Evolutionary conservation across 2,797 vertebrate species (phyloP), one percentile per base, ranked within the genome.

Genomic region (Botia kubotai): DNA sequence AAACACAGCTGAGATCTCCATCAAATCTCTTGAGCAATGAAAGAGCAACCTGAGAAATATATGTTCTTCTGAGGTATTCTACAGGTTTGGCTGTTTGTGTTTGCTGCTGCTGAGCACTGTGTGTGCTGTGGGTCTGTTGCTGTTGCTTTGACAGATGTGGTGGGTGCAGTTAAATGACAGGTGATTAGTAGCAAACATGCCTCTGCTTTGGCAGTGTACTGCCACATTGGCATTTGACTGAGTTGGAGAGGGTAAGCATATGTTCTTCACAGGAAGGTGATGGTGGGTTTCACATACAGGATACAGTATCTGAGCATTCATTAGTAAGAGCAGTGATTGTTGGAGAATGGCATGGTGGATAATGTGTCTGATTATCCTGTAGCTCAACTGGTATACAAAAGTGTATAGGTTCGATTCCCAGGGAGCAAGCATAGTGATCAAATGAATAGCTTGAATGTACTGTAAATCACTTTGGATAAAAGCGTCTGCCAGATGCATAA

Each of bases 141-240:
- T 85, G 87, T 94, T 65, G 29, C 91, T 91, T 92, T 96, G 96
- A 95, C 96, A 98, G 96, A 97, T 97, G 96, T 94, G 92, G 90
- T 93, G 94, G 70, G 94, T 93, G 93, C 93, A 90, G 93, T 95
- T 97, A 81, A 98, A 98, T 98, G 96, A 95, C 96, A 97, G 96
- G 96, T 98, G 96, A 98, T 98, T 98, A 96, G 95, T 95, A 94
- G 94, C 94, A 80, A 90, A 93, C 89, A 89, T 96, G 96, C 96
- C 96, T 98, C 97, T 96, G 96, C 95, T 92, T 93, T 98, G 97
- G 98, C 96, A 97, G 96, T 95, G 92, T 90, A 90, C 93, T 89
- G 91, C 92, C 95, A 94, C 94, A 95, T 93, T 93, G 93, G 94
- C 93, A 90, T 60, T 77, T 57, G 53, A 55, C 21, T 75, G 68